Conservation (phyloP, 2,888 invertebrate genomes). For the Panopea generosa region DNA sequence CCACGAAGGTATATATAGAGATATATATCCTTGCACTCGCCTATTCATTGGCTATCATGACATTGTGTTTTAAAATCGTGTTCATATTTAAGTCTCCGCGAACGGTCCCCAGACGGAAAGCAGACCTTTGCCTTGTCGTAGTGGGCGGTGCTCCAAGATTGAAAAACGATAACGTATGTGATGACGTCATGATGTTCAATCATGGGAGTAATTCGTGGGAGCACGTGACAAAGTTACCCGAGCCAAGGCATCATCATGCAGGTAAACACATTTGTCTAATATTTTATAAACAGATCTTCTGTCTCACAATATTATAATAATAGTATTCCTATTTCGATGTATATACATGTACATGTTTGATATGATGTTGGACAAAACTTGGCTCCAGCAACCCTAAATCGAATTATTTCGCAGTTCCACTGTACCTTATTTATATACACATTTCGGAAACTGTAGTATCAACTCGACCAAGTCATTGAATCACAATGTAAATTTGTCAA, state of each 20-base stretch:
- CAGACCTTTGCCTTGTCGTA: slow-evolving; percentile 52
- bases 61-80: not conserved
- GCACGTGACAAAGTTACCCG: slow-evolving; percentile 62
- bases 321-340: too few relatives aligned
- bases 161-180: slow-evolving; percentile 65
- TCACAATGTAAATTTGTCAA: too few relatives aligned
- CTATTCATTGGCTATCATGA: not conserved
- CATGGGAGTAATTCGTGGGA: slow-evolving; percentile 57
- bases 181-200: slow-evolving; percentile 59
- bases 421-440: too few relatives aligned
- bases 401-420: too few relatives aligned
- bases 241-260: slow-evolving; percentile 76
- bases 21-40: not conserved
- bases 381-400: too few relatives aligned
- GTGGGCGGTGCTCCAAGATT: slow-evolving; percentile 76
- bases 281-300: too few relatives aligned
- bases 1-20: not conserved
- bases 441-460: too few relatives aligned
- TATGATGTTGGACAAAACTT: too few relatives aligned
- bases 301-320: too few relatives aligned
- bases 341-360: too few relatives aligned
- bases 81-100: slow-evolving; percentile 65
- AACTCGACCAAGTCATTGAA: too few relatives aligned
- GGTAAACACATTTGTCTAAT: too few relatives aligned
- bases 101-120: slow-evolving; percentile 66